Evolutionary conservation across 2,113 vertebrate genomes (phyloP).

Genomic region (Percina caprodes): DNA sequence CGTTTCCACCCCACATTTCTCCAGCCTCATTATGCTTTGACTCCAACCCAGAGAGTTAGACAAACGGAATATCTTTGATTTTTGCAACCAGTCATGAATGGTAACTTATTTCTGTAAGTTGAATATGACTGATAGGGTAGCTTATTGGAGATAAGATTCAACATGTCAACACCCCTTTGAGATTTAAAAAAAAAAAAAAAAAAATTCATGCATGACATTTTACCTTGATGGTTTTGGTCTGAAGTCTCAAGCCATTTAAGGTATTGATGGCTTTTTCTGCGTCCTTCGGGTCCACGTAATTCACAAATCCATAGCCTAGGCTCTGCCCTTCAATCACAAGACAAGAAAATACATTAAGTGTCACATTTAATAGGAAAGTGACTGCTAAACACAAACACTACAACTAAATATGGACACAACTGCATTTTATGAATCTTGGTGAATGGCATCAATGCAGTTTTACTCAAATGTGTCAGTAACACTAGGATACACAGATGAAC

Average conservation of each 20-base stretch:
- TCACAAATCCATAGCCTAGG: slow-evolving; percentile 98
- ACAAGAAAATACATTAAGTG: not conserved
- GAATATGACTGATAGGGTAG: not conserved
- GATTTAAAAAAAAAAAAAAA: not conserved
- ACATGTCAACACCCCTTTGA: not conserved
- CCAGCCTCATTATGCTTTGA: slow-evolving; percentile 58
- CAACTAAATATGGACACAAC: not conserved
- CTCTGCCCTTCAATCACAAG: slow-evolving; percentile 90
- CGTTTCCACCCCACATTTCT: slow-evolving; percentile 57
- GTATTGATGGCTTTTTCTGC: slow-evolving; percentile 99
- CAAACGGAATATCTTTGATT: not conserved
- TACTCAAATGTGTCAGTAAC: not conserved
- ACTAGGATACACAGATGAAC: not conserved
- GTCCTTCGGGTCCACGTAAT: slow-evolving; percentile 97
- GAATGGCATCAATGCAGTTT: not conserved
- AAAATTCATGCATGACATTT: slow-evolving; percentile 26
- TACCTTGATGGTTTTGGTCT: slow-evolving; percentile 99
- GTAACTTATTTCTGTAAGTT: slow-evolving; percentile 11
- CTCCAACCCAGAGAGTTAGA: slow-evolving; percentile 40
- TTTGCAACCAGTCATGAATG: slow-evolving; percentile 17
- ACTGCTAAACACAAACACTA: not conserved
- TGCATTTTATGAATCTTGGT: not conserved
- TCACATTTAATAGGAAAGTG: not conserved
- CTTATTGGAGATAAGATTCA: not conserved
- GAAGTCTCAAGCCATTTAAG: slow-evolving; percentile 97